These are phyloP conservation scores for Brachystomella parvula DNA, from an alignment of 1,140 invertebrate species.

Conservation along the genomic window DNA sequence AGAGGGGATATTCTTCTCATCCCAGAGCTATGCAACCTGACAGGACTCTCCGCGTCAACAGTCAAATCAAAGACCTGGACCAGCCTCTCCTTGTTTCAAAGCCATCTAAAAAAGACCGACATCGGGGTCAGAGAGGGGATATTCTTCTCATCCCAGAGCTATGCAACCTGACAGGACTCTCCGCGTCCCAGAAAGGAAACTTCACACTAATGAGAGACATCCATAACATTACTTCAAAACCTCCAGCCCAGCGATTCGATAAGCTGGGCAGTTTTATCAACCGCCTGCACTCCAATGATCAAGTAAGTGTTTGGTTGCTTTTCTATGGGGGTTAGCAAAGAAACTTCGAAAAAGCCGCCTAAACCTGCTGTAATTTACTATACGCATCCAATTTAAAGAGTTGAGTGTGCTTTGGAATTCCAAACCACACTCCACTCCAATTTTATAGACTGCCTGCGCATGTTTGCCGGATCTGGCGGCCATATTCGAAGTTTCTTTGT, in stretches of 20 bases:
- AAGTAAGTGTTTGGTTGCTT: neutral
- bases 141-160: constrained; percentile 65
- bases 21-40: constrained; percentile 72
- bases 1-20: constrained; percentile 48
- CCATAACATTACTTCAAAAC: neutral
- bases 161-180: constrained; percentile 65
- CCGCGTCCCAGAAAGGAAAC: constrained; percentile 50
- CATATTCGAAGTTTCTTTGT: too few species aligned
- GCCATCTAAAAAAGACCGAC: neutral
- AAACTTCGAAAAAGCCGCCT: too few species aligned
- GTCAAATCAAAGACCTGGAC: neutral
- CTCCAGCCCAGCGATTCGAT: neutral
- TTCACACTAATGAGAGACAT: constrained; percentile 70
- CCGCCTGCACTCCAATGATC: neutral
- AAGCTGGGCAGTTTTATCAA: neutral
- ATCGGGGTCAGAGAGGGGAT: neutral
- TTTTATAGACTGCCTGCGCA: too few species aligned
- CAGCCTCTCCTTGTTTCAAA: neutral
- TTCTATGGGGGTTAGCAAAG: too few species aligned
- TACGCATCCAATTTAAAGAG: too few species aligned
- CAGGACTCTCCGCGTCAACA: constrained; percentile 54
- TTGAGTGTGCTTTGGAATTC: too few species aligned
- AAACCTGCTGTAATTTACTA: too few species aligned
- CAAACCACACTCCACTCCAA: too few species aligned
- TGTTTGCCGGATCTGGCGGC: too few species aligned